Conservation (phyloP, 2,888 invertebrate genomes). For the Drosophila phalerata region DNA sequence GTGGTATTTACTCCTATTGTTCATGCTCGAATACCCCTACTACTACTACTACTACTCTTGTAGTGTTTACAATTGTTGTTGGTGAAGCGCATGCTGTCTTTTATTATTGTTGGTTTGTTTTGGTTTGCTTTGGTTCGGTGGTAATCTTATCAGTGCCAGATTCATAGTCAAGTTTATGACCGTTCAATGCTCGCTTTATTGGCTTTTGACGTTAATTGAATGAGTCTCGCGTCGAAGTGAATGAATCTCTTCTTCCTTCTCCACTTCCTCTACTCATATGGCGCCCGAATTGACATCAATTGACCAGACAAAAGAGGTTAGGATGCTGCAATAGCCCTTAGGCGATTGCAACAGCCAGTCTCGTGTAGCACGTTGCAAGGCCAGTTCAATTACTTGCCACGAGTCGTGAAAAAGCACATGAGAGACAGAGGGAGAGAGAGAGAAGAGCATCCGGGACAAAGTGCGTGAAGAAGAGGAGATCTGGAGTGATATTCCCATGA, state of each 20-base stretch:
- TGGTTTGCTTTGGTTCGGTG: slow-evolving; percentile 26
- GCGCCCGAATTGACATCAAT: slow-evolving; percentile 67
- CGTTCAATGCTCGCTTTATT: slow-evolving; percentile 70
- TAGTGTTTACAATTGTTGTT: slow-evolving; percentile 12
- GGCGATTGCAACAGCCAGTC: slow-evolving; percentile 73
- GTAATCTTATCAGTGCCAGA: slow-evolving; percentile 61
- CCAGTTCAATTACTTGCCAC: slow-evolving; percentile 46
- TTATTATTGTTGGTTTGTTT: slow-evolving; percentile 6
- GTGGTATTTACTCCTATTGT: slow-evolving; percentile 63
- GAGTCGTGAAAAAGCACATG: neutral
- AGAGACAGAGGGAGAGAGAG: neutral
- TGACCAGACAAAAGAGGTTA: slow-evolving; percentile 33
- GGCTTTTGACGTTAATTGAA: slow-evolving; percentile 67
- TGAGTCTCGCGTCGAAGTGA: slow-evolving; percentile 36
- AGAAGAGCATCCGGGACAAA: neutral
- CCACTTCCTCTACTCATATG: slow-evolving; percentile 13
- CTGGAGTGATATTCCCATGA: neutral
- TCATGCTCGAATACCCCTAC: slow-evolving; percentile 19
- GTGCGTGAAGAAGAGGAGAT: neutral
- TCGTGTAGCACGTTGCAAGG: slow-evolving; percentile 36
- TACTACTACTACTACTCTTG: no score
- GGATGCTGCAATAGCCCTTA: slow-evolving; percentile 65
- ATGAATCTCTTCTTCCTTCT: neutral
- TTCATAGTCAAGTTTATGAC: slow-evolving; percentile 68
- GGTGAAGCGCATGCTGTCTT: neutral